Evolutionary conservation across 2,113 vertebrate genomes (phyloP).

Genomic region (Ictalurus furcatus): DNA sequence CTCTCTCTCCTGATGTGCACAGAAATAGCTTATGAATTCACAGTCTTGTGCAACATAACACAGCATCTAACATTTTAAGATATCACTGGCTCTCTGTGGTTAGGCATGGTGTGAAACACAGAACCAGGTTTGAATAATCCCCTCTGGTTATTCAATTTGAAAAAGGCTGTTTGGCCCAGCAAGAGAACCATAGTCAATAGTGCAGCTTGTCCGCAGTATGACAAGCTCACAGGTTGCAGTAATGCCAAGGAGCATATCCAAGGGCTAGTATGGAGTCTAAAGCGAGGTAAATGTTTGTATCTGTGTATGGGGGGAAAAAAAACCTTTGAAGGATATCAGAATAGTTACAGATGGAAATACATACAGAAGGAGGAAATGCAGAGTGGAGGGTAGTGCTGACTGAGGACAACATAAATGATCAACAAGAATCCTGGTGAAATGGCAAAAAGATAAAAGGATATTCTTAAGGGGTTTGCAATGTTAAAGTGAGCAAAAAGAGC

Average conservation of each 20-base stretch:
- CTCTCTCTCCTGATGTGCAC: not conserved
- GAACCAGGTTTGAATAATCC: not conserved
- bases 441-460: constrained; percentile 22
- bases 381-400: not conserved
- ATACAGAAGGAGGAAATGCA: constrained; percentile 2
- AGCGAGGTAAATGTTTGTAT: not conserved
- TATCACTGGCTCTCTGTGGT: not conserved
- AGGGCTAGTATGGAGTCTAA: not conserved
- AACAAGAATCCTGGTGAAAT: not conserved
- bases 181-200: constrained; percentile 18
- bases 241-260: not conserved
- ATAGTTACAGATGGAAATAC: not conserved
- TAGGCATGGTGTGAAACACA: constrained; percentile 21
- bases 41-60: constrained; percentile 2
- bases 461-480: constrained; percentile 16
- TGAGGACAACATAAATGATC: not conserved
- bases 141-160: constrained; percentile 26
- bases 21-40: not conserved
- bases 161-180: constrained; percentile 29
- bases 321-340: not conserved
- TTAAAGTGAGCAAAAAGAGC: constrained; percentile 33
- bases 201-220: not conserved
- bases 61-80: not conserved
- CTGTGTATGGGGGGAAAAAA: not conserved
- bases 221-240: constrained; percentile 10